Conservation (phyloP, 2,113 vertebrate species). For the Burhinus oedicnemus region DNA sequence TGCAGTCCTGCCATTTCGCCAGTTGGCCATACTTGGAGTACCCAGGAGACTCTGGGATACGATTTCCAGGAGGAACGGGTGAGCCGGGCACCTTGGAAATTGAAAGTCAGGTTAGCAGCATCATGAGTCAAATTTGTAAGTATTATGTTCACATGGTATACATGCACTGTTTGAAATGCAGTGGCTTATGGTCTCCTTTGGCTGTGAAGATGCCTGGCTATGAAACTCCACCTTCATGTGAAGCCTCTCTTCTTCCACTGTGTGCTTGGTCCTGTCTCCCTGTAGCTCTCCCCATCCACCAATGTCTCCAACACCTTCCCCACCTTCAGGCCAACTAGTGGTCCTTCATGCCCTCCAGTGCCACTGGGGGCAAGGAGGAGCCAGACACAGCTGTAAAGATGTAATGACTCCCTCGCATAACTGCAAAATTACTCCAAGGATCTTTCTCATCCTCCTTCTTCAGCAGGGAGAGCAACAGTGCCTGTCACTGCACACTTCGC, state of each 20-base stretch:
- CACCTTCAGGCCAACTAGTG: neutral
- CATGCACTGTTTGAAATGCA: neutral
- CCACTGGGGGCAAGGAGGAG: rapidly evolving
- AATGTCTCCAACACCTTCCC: neutral
- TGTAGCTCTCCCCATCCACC: neutral
- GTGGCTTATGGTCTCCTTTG: neutral
- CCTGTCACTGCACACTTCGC: neutral
- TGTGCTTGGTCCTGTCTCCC: neutral
- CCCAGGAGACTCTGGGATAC: neutral
- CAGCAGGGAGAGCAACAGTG: neutral
- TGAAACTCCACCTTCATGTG: neutral
- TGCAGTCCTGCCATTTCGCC: neutral
- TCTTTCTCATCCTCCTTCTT: neutral
- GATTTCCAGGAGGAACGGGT: neutral
- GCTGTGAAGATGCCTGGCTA: neutral
- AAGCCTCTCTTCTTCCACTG: neutral
- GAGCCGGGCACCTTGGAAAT: neutral
- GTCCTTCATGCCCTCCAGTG: neutral
- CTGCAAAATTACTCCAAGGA: neutral
- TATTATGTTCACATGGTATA: neutral
- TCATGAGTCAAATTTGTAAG: neutral
- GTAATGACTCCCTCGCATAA: rapidly evolving
- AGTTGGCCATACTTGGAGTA: neutral
- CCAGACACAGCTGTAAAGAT: neutral
- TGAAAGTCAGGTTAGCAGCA: neutral